Conservation (phyloP, 1,140 invertebrate species). For the Phenacoccus solenopsis region DNA sequence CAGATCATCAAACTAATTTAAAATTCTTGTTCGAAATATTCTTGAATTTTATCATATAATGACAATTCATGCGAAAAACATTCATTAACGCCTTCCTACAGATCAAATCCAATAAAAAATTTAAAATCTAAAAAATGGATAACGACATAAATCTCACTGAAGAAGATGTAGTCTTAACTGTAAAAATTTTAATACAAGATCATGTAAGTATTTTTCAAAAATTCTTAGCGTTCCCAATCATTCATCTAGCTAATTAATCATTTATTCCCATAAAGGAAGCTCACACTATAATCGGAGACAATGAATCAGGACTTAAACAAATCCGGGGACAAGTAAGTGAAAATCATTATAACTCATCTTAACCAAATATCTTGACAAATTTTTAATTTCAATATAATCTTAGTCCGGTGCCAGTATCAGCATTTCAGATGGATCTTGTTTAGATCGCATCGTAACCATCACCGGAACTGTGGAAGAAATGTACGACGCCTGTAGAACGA, state of each 20-base stretch:
- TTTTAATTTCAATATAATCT: conserved; percentile 30
- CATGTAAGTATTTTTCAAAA: too few species aligned
- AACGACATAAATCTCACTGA: not conserved
- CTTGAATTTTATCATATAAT: too few species aligned
- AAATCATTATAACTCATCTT: not conserved
- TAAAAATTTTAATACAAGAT: not conserved
- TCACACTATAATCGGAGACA: conserved; percentile 97
- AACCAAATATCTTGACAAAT: not conserved
- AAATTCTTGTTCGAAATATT: too few species aligned
- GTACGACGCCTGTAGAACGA: conserved; percentile 96
- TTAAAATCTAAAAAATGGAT: not conserved
- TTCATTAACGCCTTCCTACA: too few species aligned
- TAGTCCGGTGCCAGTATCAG: conserved; percentile 83
- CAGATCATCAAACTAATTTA: too few species aligned
- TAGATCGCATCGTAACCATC: conserved; percentile 95
- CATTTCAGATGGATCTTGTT: conserved; percentile 80
- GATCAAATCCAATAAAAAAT: too few species aligned
- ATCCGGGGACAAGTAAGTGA: conserved; percentile 86
- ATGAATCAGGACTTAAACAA: conserved; percentile 93
- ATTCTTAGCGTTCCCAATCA: too few species aligned
- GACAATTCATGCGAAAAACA: too few species aligned
- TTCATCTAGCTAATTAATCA: too few species aligned
- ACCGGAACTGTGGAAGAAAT: conserved; percentile 93
- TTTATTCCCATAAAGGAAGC: conserved; percentile 70
- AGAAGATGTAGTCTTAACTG: not conserved